Conservation (phyloP, 1,140 invertebrate genomes). For the Uloborus diversus region DNA sequence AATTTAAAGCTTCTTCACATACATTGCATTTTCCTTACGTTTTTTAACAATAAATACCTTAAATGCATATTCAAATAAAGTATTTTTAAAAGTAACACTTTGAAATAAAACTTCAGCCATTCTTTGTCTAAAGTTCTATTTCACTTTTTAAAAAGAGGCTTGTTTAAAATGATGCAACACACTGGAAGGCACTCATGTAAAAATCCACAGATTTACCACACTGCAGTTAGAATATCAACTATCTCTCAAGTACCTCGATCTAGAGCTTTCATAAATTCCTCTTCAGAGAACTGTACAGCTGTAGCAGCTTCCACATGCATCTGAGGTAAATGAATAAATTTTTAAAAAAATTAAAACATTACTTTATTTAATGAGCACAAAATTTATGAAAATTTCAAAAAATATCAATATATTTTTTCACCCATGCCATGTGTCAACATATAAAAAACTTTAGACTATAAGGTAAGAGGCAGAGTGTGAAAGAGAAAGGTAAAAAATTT, state of each 20-base stretch:
- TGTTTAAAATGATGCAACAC: slow-evolving; percentile 32
- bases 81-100: no score
- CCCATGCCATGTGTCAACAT: neutral
- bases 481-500: neutral
- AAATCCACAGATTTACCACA: slow-evolving; percentile 7
- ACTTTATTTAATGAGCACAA: neutral
- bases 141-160: no score
- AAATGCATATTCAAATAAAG: no score
- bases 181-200: slow-evolving; percentile 37
- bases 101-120: no score
- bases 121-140: no score
- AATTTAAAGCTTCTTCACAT: neutral
- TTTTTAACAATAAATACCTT: no score
- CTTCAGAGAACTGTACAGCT: slow-evolving; percentile 64
- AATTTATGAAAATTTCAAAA: neutral
- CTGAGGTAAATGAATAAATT: slow-evolving; percentile 57
- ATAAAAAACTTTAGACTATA: neutral
- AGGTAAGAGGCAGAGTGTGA: neutral
- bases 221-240: neutral
- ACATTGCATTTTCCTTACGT: neutral
- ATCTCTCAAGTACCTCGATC: slow-evolving; percentile 38
- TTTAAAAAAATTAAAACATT: neutral
- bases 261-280: slow-evolving; percentile 53
- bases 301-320: slow-evolving; percentile 68
- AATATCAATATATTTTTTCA: neutral